These are phyloP conservation scores for Parapsyche elsis DNA, from an alignment of 1,140 invertebrate genomes.

Conservation along the genomic window DNA sequence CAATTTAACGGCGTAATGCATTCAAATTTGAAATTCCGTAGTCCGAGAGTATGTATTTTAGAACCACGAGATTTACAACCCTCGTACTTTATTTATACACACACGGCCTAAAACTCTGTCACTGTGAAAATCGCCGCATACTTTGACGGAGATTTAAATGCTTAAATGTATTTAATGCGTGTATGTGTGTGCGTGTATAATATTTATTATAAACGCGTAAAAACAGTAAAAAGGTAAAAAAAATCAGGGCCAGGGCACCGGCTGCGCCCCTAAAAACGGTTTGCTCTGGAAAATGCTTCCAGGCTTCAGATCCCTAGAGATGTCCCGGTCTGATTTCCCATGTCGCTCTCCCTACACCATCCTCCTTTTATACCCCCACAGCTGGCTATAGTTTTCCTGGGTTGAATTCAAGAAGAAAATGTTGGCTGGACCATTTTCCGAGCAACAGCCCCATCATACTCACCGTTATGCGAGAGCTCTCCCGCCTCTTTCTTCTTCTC, in stretches of 20 bases:
- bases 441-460: conserved; percentile 23
- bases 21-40: conserved; percentile 24
- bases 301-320: conserved; percentile 17
- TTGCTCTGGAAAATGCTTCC: conserved; percentile 36
- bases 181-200: background rate
- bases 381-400: conserved; percentile 23
- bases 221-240: background rate
- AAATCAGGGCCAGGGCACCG: conserved; percentile 19
- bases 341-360: background rate
- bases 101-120: background rate
- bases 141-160: too few relatives aligned
- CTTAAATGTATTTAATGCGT: too few relatives aligned
- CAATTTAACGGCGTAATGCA: conserved; percentile 11
- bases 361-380: background rate
- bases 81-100: background rate
- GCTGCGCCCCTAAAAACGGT: conserved; percentile 37
- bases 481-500: background rate
- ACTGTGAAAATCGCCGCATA: too few relatives aligned
- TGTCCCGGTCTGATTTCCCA: conserved; percentile 32
- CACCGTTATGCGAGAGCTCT: conserved; percentile 5
- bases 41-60: background rate
- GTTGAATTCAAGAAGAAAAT: background rate
- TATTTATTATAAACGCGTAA: background rate
- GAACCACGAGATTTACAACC: background rate
- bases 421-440: conserved; percentile 6